Evolutionary conservation across 2,113 vertebrate species (phyloP).

Genomic region (Falcunculus frontatus): DNA sequence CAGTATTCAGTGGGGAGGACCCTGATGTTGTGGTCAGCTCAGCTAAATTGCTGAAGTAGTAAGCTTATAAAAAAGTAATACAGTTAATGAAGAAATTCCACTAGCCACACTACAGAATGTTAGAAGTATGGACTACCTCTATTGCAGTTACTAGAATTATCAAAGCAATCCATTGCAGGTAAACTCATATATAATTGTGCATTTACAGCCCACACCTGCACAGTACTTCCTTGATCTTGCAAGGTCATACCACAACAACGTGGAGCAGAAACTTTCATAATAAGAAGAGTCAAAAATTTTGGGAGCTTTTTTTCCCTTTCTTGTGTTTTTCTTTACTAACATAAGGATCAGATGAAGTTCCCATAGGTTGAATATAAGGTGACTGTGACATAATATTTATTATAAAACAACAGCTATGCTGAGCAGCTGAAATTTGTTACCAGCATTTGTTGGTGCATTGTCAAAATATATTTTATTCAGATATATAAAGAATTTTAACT

Average conservation of each 20-base stretch:
- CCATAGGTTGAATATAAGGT: neutral
- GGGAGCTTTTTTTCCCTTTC: neutral
- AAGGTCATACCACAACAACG: neutral
- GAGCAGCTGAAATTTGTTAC: neutral
- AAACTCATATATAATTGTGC: neutral
- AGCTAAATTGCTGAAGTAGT: neutral
- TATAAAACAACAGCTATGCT: neutral
- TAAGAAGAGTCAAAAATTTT: neutral
- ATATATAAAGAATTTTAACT: slow-evolving; percentile 10
- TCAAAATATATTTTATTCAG: neutral
- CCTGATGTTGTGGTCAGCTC: neutral
- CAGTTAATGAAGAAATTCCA: neutral
- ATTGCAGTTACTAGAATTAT: neutral
- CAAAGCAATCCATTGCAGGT: neutral
- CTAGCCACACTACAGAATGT: neutral
- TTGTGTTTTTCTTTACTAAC: neutral
- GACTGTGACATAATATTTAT: neutral
- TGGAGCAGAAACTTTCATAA: neutral
- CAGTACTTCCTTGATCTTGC: neutral
- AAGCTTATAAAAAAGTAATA: neutral
- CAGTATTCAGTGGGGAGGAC: neutral
- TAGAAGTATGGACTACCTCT: neutral
- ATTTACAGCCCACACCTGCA: neutral
- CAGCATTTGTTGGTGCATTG: neutral
- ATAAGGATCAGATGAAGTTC: neutral